Percentiles rank a stretch among this genome's conserved stretches.
phyloP scores from a whole-genome alignment of 2,888 invertebrate genomes.

The Drosophila demipolita region DNA sequence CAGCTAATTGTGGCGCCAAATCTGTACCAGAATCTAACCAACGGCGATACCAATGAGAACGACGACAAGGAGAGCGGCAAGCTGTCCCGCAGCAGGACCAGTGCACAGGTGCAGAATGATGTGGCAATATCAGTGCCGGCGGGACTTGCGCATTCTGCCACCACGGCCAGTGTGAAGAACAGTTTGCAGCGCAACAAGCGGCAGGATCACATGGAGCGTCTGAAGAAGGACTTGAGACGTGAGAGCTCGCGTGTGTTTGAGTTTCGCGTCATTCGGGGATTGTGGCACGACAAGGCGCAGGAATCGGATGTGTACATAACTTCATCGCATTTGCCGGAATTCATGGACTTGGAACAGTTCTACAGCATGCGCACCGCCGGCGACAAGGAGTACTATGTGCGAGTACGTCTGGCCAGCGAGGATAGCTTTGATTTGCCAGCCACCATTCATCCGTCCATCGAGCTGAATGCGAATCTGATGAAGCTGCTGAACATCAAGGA shows the following conservation, averaged over 20 bases:
- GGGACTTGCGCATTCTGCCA: conserved; percentile 76
- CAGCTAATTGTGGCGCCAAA: conserved; percentile 86
- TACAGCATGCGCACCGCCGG: conserved; percentile 79
- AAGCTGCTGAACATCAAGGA: conserved; percentile 82
- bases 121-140: conserved; percentile 1
- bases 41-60: conserved; percentile 53
- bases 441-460: conserved; percentile 83
- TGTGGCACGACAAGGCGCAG: conserved; percentile 82
- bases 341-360: conserved; percentile 83
- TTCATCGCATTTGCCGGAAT: conserved; percentile 82
- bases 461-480: conserved; percentile 84
- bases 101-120: conserved; percentile 65
- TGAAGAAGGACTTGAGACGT: conserved; percentile 81
- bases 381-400: conserved; percentile 81
- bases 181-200: conserved; percentile 75
- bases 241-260: conserved; percentile 82
- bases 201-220: conserved; percentile 82
- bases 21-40: conserved; percentile 74
- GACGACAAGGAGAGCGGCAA: conserved; percentile 49
- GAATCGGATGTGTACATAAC: conserved; percentile 84
- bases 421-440: conserved; percentile 74
- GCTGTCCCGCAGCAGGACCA: conserved; percentile 73
- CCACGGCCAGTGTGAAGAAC: conserved; percentile 74
- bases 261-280: conserved; percentile 83
- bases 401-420: conserved; percentile 73